phyloP scores from a whole-genome alignment of 1,140 invertebrate genomes.

The Papilio helenus region DNA sequence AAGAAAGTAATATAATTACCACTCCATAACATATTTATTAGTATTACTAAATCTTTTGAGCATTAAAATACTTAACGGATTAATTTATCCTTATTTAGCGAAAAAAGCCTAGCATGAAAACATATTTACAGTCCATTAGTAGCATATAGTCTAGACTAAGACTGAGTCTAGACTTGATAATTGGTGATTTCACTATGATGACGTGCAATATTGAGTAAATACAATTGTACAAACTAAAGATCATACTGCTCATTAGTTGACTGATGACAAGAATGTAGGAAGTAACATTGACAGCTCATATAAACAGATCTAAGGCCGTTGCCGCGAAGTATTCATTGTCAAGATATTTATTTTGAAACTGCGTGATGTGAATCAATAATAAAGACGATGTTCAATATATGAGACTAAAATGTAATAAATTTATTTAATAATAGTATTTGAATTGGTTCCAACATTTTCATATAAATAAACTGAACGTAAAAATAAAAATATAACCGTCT shows the following conservation, averaged over 20 bases:
- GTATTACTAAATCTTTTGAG: too few species aligned
- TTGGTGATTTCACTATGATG: too few species aligned
- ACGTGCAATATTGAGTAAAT: background rate
- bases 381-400: background rate
- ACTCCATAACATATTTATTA: too few species aligned
- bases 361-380: background rate
- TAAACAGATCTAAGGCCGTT: constrained; percentile 14
- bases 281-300: constrained; percentile 19
- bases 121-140: too few species aligned
- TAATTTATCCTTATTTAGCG: too few species aligned
- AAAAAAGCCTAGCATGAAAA: too few species aligned
- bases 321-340: background rate
- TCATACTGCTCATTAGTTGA: background rate
- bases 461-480: background rate
- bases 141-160: too few species aligned
- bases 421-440: background rate
- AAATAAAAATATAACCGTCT: background rate
- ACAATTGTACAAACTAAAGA: background rate
- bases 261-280: constrained; percentile 19
- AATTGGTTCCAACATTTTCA: background rate
- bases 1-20: too few species aligned
- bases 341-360: constrained; percentile 12
- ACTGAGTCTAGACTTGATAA: too few species aligned
- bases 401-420: background rate
- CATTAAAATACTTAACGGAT: background rate